Evolutionary conservation across 2,797 vertebrate species (phyloP), one percentile per base, ranked within the genome.

Genomic region (Acanthopagrus latus): DNA sequence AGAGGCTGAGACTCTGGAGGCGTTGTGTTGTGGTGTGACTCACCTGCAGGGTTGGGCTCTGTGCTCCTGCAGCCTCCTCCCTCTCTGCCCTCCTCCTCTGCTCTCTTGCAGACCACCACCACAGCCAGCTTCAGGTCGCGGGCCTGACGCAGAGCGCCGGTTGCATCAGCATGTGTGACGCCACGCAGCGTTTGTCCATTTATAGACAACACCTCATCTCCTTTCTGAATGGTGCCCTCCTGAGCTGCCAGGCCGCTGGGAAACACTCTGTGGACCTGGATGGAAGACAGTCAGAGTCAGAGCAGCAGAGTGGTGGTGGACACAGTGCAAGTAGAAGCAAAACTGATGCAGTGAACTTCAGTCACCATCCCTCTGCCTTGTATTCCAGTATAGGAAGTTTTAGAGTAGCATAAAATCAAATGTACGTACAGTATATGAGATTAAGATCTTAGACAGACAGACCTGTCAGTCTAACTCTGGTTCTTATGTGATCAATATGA

Each of bases 201-300:
- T 80, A 99, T 96, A 10, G 98, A 99, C 68, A 99, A 82, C 1
- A 99, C 96, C 90, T 97, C 96, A 0, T 97, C 96, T 60, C 97
- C 97, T 91, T 96, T 98, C 89, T 97, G 95, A 57, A 99, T 97
- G 14, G 98, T 99, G n/a, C 98, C 98, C 88, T 99, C 97, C 90
- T 97, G 96, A 73, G 94, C 95, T 0, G 97, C 97, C 83, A 99
- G 89, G 16, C 98, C 97, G 0, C 89, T 94, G 21, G 96, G 94
- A 86, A 99, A 99, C 67, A 99, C 97, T 51, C 88, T 96, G 91
- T 99, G 98, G 56, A 99, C 97, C 98, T 99, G 65, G 8, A 57
- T 1, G 12, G 0, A 54, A 47, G 4, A 47, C 43, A 21, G 16
- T 12, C 47, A 27, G 16, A 10, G 8, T 25, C 7, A 38, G 33